Conservation (phyloP, 2,888 invertebrate genomes). For the Leptopilina syphax region DNA sequence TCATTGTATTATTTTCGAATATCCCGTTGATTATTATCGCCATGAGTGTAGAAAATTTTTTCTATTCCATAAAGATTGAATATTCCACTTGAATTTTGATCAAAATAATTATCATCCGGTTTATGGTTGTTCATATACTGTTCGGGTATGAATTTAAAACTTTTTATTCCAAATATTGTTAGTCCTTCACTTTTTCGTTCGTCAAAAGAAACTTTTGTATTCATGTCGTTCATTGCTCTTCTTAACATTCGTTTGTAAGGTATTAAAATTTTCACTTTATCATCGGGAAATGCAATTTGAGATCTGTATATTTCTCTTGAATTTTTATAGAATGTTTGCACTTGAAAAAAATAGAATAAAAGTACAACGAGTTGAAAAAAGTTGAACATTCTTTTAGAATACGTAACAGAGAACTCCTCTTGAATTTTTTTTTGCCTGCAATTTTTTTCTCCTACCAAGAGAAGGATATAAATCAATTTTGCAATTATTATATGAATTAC, state of each 20-base stretch:
- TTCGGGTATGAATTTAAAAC: not conserved
- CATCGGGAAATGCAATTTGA: not conserved
- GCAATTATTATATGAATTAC: no score
- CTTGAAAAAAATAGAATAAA: not conserved
- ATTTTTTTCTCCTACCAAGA: not conserved
- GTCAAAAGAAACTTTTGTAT: not conserved
- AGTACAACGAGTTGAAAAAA: not conserved
- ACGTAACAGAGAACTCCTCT: not conserved
- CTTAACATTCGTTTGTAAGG: not conserved
- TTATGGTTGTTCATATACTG: not conserved
- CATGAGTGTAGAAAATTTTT: not conserved
- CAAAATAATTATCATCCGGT: not conserved
- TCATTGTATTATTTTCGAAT: no score
- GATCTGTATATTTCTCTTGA: not conserved
- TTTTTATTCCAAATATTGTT: not conserved
- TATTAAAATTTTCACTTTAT: not conserved
- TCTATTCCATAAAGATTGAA: not conserved
- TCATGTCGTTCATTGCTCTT: not conserved
- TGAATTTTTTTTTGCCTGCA: not conserved
- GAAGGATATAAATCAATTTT: no score
- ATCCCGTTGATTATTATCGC: not conserved
- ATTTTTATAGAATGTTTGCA: not conserved
- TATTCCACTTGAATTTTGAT: not conserved
- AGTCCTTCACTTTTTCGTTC: not conserved
- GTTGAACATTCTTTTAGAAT: not conserved